Evolutionary conservation across 2,113 vertebrate genomes (phyloP).

Genomic region (Xyliphius kryptos): DNA sequence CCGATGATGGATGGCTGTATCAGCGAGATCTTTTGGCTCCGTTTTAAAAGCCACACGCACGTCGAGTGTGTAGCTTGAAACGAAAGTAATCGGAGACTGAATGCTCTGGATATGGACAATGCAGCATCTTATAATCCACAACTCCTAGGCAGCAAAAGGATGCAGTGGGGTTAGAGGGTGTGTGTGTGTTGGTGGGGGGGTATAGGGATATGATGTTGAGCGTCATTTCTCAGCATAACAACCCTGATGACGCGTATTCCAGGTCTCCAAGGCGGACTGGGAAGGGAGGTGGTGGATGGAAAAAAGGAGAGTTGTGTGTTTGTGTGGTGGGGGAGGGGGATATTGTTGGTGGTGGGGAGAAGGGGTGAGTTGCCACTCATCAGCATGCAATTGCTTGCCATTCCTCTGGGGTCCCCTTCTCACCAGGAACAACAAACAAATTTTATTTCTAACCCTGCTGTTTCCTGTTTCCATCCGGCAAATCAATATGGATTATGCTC

Average conservation of each 20-base stretch:
- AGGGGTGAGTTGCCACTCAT: slow-evolving; percentile 54
- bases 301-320: slow-evolving; percentile 50
- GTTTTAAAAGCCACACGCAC: too few species aligned
- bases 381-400: slow-evolving; percentile 62
- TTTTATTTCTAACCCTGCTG: slow-evolving; percentile 70
- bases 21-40: too few species aligned
- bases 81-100: too few species aligned
- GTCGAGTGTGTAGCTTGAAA: too few species aligned
- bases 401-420: slow-evolving; percentile 62
- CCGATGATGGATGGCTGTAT: too few species aligned
- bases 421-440: slow-evolving; percentile 67
- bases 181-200: too few species aligned
- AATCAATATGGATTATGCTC: slow-evolving; percentile 71
- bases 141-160: too few species aligned
- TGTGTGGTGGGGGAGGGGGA: slow-evolving; percentile 47
- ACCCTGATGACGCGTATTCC: slow-evolving; percentile 70
- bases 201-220: too few species aligned
- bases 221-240: slow-evolving; percentile 73
- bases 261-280: slow-evolving; percentile 63
- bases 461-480: slow-evolving; percentile 74
- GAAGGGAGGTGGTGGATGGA: slow-evolving; percentile 36
- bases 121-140: too few species aligned
- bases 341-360: slow-evolving; percentile 28
- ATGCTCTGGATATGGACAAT: too few species aligned
- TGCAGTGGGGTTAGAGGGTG: too few species aligned